A percentile compares a stretch with the other conserved stretches of the same genome.
phyloP scores from a whole-genome alignment of 2,113 vertebrate genomes.

The Acrocephalus arundinaceus region DNA sequence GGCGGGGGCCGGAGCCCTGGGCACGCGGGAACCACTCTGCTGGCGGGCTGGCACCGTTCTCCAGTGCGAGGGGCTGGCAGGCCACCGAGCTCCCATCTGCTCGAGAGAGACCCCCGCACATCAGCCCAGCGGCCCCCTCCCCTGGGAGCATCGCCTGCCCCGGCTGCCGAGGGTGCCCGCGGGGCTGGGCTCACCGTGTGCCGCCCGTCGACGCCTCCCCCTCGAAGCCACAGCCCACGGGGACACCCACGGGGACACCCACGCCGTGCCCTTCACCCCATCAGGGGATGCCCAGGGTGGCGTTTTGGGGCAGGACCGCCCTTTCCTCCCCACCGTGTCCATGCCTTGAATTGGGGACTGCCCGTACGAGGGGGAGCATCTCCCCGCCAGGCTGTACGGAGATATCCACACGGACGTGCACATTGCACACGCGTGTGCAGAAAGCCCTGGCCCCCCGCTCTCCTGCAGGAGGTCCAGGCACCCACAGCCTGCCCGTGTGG shows the following conservation, averaged over 20 bases:
- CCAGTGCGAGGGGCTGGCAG: slow-evolving; percentile 71
- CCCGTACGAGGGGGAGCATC: not conserved
- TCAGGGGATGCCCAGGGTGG: not conserved
- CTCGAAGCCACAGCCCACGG: not conserved
- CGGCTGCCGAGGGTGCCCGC: not conserved
- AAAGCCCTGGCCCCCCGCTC: not conserved
- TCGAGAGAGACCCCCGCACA: slow-evolving; percentile 4
- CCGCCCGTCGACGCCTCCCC: fast-evolving
- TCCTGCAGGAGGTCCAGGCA: not conserved
- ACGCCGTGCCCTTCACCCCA: not conserved
- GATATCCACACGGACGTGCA: not conserved
- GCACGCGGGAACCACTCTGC: slow-evolving; percentile 56
- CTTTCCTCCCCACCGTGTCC: not conserved
- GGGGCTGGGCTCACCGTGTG: not conserved
- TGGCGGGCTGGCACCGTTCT: slow-evolving; percentile 72
- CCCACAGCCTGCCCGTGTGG: not conserved
- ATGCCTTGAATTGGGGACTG: not conserved
- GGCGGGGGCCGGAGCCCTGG: slow-evolving; percentile 50
- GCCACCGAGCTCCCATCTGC: slow-evolving; percentile 78
- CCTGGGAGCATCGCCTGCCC: not conserved
- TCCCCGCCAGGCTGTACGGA: not conserved
- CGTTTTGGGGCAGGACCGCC: not conserved
- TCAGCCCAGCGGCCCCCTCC: not conserved
- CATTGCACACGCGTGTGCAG: not conserved
- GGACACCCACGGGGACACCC: not conserved